Percentiles rank a stretch among this genome's conserved stretches.
Evolutionary conservation across 2,888 invertebrate genomes (phyloP).

Genomic region (Resseliella maxima): DNA sequence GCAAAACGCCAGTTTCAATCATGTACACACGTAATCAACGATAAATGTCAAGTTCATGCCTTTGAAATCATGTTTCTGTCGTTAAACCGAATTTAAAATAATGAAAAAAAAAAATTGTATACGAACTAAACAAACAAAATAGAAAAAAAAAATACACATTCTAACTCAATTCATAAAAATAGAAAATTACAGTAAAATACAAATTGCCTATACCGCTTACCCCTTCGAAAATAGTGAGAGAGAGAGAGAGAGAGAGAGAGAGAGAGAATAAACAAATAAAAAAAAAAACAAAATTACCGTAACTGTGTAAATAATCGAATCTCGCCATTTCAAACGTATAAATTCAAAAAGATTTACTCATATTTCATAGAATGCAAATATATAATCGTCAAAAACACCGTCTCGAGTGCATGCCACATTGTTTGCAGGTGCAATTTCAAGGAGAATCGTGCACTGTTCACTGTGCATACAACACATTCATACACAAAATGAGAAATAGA

Average conservation of each 20-base stretch:
- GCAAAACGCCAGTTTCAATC: not conserved
- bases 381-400: not conserved
- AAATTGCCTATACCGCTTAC: too few relatives aligned
- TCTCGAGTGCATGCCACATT: not conserved
- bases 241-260: too few relatives aligned
- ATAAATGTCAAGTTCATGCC: constrained; percentile 55
- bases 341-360: not conserved
- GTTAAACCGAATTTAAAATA: constrained; percentile 1
- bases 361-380: not conserved
- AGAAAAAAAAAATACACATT: not conserved
- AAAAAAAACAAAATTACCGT: too few relatives aligned
- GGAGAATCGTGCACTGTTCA: not conserved
- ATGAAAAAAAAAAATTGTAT: not conserved
- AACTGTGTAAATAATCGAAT: not conserved
- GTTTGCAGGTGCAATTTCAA: constrained; percentile 31
- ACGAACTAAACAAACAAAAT: not conserved
- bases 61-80: constrained; percentile 53
- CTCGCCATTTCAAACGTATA: not conserved
- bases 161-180: not conserved
- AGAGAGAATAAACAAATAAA: too few relatives aligned
- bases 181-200: too few relatives aligned
- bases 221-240: too few relatives aligned
- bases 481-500: not conserved
- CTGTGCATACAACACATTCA: not conserved
- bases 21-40: constrained; percentile 17